Conservation (phyloP, 2,888 invertebrate species). For the Cosmia pyralina region DNA sequence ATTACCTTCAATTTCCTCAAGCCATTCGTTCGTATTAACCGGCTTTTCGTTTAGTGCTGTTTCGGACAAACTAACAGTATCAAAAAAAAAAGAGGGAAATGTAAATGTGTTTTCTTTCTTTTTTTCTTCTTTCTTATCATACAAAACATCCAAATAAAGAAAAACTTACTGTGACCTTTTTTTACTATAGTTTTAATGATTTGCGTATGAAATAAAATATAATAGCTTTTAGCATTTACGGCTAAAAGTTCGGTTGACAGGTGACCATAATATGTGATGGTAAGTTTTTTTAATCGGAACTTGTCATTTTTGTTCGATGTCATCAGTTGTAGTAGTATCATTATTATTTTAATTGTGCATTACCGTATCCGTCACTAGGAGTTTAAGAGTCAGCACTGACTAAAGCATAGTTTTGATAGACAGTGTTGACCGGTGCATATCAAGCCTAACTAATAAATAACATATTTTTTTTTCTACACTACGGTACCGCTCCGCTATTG, state of each 20-base stretch:
- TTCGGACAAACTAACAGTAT: neutral
- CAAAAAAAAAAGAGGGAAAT: too few species aligned
- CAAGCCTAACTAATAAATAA: neutral
- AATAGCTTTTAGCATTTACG: neutral
- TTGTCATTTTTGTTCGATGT: neutral
- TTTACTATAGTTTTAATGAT: neutral
- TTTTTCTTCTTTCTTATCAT: too few species aligned
- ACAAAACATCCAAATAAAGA: neutral
- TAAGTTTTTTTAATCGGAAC: neutral
- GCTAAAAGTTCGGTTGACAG: neutral
- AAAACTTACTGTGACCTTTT: neutral
- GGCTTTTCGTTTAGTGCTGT: too few species aligned
- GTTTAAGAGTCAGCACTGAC: neutral
- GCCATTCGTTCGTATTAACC: too few species aligned
- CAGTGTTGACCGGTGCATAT: neutral
- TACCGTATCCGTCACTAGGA: constrained; percentile 5
- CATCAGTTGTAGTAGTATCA: constrained; percentile 6
- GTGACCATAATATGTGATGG: neutral
- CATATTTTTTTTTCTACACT: neutral
- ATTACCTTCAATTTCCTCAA: too few species aligned
- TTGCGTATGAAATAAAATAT: neutral
- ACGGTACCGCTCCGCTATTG: neutral
- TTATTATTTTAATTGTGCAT: neutral
- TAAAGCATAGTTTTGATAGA: neutral
- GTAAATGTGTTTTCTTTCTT: too few species aligned